Base-by-base conservation (phyloP, 2,113 vertebrate species). In the Xiphophorus hellerii region DNA sequence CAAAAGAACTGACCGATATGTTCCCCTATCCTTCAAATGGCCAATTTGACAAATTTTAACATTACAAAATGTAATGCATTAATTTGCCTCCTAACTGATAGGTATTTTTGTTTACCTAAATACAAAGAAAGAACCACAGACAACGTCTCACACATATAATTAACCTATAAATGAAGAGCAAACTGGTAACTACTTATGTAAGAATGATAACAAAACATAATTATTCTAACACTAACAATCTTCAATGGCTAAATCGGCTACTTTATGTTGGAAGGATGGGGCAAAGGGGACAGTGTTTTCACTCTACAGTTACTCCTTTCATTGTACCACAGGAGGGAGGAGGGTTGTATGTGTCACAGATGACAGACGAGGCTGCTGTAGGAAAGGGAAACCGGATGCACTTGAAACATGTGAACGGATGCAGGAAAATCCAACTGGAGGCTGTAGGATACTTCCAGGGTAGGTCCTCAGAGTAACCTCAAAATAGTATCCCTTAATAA, bases 351-450 rank as follows among this genome's bases (percentile, higher is more conserved):
- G 31, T 29, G 39, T 58, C 27, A 48, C 66, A 64, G 80, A 60
- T 76, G 85, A 87, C 77, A 76, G 67, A 83, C 74, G 71, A 81
- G 69, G 61, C 74, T 61, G 67, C 61, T 22, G 71, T 35, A 68
- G 86, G 88, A 88, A 88, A 78, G 77, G 85, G 84, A 90, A 88
- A 66, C 27, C 39, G 84, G 73, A 77, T 71, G 69, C 29, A 62
- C 79, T 71, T 76, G 79, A 71, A 78, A 80, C 81, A 84, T 77
- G 28, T 87, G 66, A 70, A 44, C 66, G 77, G 86, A 72, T n/a
- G 35, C 60, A 81, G 85, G 80, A 87, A 84, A 85, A 58, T 58
- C 51, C 51, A 58, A 58, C 51, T 58, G 51, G 51, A 25, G 51
- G 51, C 51, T n/a, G 51, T 10, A 58, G 25, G 51, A 58, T 11